Base-by-base conservation (phyloP, 2,888 invertebrate genomes). In the Agonopterix alstromeriana region DNA sequence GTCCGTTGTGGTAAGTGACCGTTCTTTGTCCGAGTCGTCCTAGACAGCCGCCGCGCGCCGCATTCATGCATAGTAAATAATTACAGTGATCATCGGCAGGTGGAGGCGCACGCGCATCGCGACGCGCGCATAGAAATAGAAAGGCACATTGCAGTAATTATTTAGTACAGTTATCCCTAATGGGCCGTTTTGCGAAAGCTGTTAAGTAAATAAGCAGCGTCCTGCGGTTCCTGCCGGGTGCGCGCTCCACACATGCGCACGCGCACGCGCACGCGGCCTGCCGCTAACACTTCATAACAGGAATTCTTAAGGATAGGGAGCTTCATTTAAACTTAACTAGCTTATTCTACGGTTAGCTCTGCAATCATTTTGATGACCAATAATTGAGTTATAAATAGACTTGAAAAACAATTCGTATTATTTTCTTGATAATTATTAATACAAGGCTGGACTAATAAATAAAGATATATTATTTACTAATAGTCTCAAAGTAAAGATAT, bases 1-100 rank as follows among this genome's bases (percentile, higher is more conserved):
- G 71, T 65, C 67, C 73, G 77, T 75, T 77, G 75, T 67, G 61
- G 60, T 57, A 49, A 69, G 73, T 70, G 82, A 77, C 78, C 82
- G 80, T 79, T 79, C 85, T 86, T 86, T 86, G 86, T 86, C 85
- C 83, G 70, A 67, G 70, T 75, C 80, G 82, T 81, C 83, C 80
- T 82, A 83, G 83, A 80, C 84, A 77, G 73, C 78, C 78, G 79
- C 77, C 72, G 66, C 57, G 59, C 69, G 74, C 65, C 65, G 78
- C 87, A 86, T 85, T 83, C 87, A 84, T 86, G 87, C 85, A 86
- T 88, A 86, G 86, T 86, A 88, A 87, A 85, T 87, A 87, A 88
- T 87, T 83, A 84, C 82, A 76, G 81, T 82, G 85, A 85, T 83
- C 87, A 79, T 65, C 67, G 82, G 85, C 87, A 87, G 87, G 87